A percentile compares a stretch with the other conserved stretches of the same genome.
These are phyloP conservation scores for Hyposmocoma kahamanoa DNA, from an alignment of 1,140 invertebrate genomes.

Conservation along the genomic window DNA sequence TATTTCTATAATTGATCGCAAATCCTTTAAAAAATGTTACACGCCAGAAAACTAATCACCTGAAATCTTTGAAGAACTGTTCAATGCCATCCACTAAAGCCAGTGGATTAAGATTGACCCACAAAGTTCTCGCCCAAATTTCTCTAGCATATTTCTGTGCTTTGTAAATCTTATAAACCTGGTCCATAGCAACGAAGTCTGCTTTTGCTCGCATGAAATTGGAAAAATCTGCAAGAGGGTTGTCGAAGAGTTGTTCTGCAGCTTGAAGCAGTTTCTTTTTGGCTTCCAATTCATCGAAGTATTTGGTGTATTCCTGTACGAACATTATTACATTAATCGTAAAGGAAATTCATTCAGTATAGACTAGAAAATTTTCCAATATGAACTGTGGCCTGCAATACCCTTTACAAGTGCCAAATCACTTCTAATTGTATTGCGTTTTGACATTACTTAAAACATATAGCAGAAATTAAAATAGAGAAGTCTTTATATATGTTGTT, in stretches of 20 bases:
- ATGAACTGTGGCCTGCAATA: too few species aligned
- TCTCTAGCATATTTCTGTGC: slow-evolving; percentile 84
- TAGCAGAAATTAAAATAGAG: too few species aligned
- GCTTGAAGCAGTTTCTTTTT: slow-evolving; percentile 81
- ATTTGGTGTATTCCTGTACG: slow-evolving; percentile 77
- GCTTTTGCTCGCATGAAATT: slow-evolving; percentile 80
- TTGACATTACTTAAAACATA: too few species aligned
- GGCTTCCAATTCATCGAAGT: slow-evolving; percentile 79
- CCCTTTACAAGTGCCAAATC: too few species aligned
- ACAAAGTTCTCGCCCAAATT: slow-evolving; percentile 88
- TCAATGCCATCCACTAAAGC: slow-evolving; percentile 91
- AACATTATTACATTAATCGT: slow-evolving; percentile 2
- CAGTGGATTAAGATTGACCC: slow-evolving; percentile 90
- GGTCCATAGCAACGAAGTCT: slow-evolving; percentile 83
- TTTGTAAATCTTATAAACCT: slow-evolving; percentile 86
- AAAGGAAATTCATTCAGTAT: too few species aligned
- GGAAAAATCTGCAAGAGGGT: slow-evolving; percentile 87
- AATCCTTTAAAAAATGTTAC: background rate
- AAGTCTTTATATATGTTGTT: too few species aligned
- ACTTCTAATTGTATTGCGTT: too few species aligned
- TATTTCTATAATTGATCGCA: background rate
- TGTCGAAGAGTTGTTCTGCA: slow-evolving; percentile 90
- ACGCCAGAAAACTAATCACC: slow-evolving; percentile 50
- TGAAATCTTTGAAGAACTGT: slow-evolving; percentile 85
- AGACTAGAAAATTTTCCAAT: too few species aligned